phyloP scores from a whole-genome alignment of 2,113 vertebrate genomes.

The Gymnocephalus cernua region DNA sequence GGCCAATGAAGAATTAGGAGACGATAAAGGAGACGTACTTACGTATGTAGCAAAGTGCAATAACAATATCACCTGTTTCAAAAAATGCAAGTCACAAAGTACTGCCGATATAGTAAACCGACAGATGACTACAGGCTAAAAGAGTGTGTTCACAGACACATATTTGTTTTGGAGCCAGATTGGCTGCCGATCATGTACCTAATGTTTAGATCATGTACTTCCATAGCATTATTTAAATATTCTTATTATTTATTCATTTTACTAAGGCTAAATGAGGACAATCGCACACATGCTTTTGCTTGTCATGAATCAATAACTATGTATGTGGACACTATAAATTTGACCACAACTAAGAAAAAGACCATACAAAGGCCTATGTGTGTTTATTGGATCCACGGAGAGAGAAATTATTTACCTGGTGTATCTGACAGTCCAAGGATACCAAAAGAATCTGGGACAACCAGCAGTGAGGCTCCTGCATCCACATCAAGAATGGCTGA shows the following conservation, averaged over 20 bases:
- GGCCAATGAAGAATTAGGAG: neutral
- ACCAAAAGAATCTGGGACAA: constrained; percentile 89
- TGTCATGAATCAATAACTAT: too few relatives aligned
- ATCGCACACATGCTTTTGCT: neutral
- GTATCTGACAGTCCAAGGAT: constrained; percentile 88
- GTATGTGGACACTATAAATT: neutral
- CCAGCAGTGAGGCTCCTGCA: constrained; percentile 85
- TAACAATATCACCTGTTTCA: neutral
- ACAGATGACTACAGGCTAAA: neutral
- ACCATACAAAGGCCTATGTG: neutral
- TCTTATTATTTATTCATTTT: neutral
- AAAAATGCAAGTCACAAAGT: neutral
- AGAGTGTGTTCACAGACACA: neutral
- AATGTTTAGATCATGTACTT: neutral
- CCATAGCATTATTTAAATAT: constrained; percentile 13
- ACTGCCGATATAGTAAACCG: neutral
- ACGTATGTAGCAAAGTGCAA: constrained; percentile 1
- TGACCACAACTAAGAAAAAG: neutral
- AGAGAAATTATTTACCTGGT: constrained; percentile 86
- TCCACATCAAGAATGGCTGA: constrained; percentile 81
- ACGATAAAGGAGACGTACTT: neutral
- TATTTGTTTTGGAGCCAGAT: neutral
- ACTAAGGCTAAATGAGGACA: neutral
- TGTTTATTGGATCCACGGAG: neutral
- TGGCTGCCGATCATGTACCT: neutral